Base-by-base conservation (phyloP, 2,113 vertebrate genomes). In the Melanotaenia duboulayi region DNA sequence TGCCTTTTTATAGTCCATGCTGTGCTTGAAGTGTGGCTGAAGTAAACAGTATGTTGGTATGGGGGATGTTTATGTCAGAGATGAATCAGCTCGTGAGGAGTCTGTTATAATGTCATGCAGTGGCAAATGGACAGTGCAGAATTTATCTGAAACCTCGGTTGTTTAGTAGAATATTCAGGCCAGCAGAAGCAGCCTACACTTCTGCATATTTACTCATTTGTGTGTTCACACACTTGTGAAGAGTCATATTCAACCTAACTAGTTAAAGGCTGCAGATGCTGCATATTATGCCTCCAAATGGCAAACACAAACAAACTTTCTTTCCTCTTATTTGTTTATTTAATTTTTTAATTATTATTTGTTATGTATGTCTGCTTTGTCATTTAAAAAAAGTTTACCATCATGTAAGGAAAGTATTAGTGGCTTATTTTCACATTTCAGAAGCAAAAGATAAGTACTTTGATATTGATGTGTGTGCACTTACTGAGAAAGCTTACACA, bases 31-130 rank as follows among this genome's bases (percentile, higher is more conserved):
- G 59, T 68, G 24, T 42, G 62, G 73, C 52, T 73, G 24, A 32
- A 48, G 63, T 76, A 72, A 82, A 69, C 63, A 51, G 52, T 52
- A 58, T 57, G 17, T 11, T 65, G 23, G 65, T 76, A 56, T 32
- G 12, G 42, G 22, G 52, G 54, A 62, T 82, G 49, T 72, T 20
- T 59, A 49, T 71, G 37, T 84, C 64, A 69, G 54, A 69, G 68
- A 74, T 65, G 60, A 69, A 71, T 71, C 22, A 20, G 14, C 54
- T 61, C 35, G 32, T 51, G 25, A 72, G 56, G 22, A 65, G 24
- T 19, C 23, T 22, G 49, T 52, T 42, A 22, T 22, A 46, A 39
- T 60, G 35, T 13, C 67, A 67, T 9, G 1, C 55, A 22, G 40
- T 65, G 25, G 65, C 52, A 61, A 22, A 70, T 56, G 8, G 56